Percentiles rank a stretch among this genome's conserved stretches.
phyloP scores from a whole-genome alignment of 2,797 vertebrate genomes.

The Gymnothorax reevesii region DNA sequence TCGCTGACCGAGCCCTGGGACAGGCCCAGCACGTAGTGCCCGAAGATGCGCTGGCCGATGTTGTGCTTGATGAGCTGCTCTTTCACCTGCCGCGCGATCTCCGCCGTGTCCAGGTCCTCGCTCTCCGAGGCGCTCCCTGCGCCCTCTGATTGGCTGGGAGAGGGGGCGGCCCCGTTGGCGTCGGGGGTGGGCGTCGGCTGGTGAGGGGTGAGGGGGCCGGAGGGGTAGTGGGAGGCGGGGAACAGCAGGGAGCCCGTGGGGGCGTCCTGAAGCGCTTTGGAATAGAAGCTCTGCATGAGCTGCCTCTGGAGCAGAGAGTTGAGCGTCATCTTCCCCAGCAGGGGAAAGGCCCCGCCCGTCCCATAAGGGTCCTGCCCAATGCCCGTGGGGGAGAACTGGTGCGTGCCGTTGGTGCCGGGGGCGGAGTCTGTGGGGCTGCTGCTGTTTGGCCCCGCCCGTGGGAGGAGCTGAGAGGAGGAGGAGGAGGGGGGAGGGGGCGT shows the following conservation, averaged over 20 bases:
- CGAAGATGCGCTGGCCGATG: constrained; percentile 95
- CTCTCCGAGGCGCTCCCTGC: constrained; percentile 85
- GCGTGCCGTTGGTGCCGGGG: constrained; percentile 89
- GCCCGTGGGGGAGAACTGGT: constrained; percentile 94
- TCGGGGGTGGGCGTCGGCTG: constrained; percentile 80
- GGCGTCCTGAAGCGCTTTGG: constrained; percentile 94
- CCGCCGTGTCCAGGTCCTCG: constrained; percentile 94
- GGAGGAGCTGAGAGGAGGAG: constrained; percentile 69
- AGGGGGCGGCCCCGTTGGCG: constrained; percentile 87
- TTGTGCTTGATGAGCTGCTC: constrained; percentile 99
- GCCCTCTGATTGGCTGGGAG: constrained; percentile 91
- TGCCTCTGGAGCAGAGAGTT: constrained; percentile 96
- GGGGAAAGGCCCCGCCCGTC: constrained; percentile 83
- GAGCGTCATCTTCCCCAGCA: constrained; percentile 95
- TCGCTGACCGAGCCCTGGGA: constrained; percentile 96
- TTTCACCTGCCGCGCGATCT: constrained; percentile 96
- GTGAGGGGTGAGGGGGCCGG: constrained; percentile 81
- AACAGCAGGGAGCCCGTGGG: constrained; percentile 85
- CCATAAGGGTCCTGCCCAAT: constrained; percentile 96
- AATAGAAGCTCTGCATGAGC: constrained; percentile 98
- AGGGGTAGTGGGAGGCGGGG: constrained; percentile 78
- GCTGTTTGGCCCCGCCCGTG: constrained; percentile 69
- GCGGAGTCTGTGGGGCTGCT: constrained; percentile 76
- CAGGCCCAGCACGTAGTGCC: constrained; percentile 94
- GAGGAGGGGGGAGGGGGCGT: constrained; percentile 63